A percentile compares a stretch with the other conserved stretches of the same genome.
These are phyloP conservation scores for Pammene fasciana DNA, from an alignment of 2,888 invertebrate species.

Conservation along the genomic window DNA sequence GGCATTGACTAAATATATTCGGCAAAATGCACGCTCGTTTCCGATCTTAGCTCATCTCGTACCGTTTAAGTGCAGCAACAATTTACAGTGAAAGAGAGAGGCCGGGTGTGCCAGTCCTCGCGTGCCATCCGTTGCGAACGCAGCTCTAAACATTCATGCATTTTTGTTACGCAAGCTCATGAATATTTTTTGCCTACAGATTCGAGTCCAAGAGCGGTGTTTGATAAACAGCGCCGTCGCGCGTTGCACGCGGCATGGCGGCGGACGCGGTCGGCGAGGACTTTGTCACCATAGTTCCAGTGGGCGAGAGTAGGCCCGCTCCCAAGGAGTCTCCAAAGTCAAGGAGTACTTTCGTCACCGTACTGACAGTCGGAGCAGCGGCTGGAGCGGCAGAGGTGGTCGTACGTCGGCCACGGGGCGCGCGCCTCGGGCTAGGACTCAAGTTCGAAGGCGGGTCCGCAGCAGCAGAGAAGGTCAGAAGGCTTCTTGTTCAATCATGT, in stretches of 20 bases:
- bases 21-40: conserved; percentile 45
- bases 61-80: conserved; percentile 66
- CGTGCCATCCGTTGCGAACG: conserved; percentile 63
- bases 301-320: conserved; percentile 76
- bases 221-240: conserved; percentile 57
- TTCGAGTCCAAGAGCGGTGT: conserved; percentile 63
- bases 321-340: conserved; percentile 55
- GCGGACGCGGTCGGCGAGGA: conserved; percentile 75
- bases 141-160: conserved; percentile 60
- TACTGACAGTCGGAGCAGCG: conserved; percentile 81
- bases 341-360: conserved; percentile 80
- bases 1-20: conserved; percentile 45
- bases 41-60: conserved; percentile 59
- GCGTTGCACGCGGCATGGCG: conserved; percentile 77
- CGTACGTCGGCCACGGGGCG: conserved; percentile 93
- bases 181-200: conserved; percentile 74
- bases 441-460: conserved; percentile 96
- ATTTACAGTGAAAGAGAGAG: conserved; percentile 79
- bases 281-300: conserved; percentile 84
- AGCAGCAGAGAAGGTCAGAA: conserved; percentile 89
- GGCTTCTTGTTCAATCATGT: conserved; percentile 94
- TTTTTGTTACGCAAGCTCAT: conserved; percentile 72
- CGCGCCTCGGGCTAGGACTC: conserved; percentile 94
- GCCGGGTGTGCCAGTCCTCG: conserved; percentile 61
- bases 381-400: conserved; percentile 88